Percentiles rank a stretch among this genome's conserved stretches.
These are phyloP conservation scores for Synchiropus splendidus DNA, from an alignment of 2,113 vertebrate genomes.

Conservation along the genomic window DNA sequence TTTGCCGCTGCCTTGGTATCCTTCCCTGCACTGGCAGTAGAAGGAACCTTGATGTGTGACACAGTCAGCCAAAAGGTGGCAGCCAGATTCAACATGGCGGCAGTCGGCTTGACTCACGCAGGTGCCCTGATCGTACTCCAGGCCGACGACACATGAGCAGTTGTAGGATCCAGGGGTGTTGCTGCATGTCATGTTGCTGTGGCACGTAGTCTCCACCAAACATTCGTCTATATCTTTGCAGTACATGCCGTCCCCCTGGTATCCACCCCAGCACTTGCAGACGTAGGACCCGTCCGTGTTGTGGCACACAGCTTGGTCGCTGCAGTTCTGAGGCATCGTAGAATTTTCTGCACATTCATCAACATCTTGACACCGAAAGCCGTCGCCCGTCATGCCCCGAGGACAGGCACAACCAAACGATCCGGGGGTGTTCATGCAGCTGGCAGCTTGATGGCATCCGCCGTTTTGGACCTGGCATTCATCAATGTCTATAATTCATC, in stretches of 20 bases:
- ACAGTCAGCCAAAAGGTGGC: conserved; percentile 58
- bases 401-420: conserved; percentile 66
- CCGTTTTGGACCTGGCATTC: conserved; percentile 74
- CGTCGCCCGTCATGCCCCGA: conserved; percentile 59
- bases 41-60: conserved; percentile 48
- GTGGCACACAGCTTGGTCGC: conserved; percentile 50
- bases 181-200: conserved; percentile 59
- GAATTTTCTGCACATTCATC: conserved; percentile 65
- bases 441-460: conserved; percentile 68
- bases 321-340: conserved; percentile 56
- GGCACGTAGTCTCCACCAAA: conserved; percentile 37
- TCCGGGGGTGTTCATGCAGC: conserved; percentile 66
- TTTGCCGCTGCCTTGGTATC: conserved; percentile 64
- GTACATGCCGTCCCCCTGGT: conserved; percentile 58
- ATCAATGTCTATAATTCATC: conserved; percentile 81
- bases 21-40: conserved; percentile 61
- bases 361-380: conserved; percentile 68
- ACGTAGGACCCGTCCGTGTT: conserved; percentile 66
- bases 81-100: conserved; percentile 36
- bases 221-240: conserved; percentile 73
- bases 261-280: conserved; percentile 64
- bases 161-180: conserved; percentile 66
- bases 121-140: conserved; percentile 46
- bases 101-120: conserved; percentile 59
- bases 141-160: conserved; percentile 57